Conservation (phyloP, 2,113 vertebrate species). For the Ia io region DNA sequence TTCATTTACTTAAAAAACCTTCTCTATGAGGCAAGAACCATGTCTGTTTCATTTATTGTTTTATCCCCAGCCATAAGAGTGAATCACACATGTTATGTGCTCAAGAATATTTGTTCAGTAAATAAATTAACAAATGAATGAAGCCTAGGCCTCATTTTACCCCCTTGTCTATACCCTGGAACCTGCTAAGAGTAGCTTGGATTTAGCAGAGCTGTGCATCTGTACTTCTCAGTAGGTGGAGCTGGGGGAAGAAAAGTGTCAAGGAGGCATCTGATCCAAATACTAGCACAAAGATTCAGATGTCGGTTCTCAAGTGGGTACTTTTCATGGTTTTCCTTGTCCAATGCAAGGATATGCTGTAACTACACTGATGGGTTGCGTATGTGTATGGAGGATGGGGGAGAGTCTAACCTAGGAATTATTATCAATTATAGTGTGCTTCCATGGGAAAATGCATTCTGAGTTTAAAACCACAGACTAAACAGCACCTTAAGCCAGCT, state of each 20-base stretch:
- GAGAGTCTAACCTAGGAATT: background rate
- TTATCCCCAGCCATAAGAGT: background rate
- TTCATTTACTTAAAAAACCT: background rate
- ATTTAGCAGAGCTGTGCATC: background rate
- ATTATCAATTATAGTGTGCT: background rate
- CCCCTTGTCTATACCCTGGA: background rate
- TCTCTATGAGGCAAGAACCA: background rate
- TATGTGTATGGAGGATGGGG: background rate
- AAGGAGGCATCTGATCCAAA: background rate
- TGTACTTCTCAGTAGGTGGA: background rate
- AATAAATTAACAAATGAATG: background rate
- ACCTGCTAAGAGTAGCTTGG: background rate
- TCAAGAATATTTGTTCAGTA: background rate
- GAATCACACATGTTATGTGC: background rate
- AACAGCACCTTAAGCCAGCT: background rate
- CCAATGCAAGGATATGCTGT: background rate
- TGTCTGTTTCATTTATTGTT: background rate
- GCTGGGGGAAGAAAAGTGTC: background rate
- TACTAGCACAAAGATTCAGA: background rate
- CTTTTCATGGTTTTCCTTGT: background rate
- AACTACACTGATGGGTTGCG: background rate
- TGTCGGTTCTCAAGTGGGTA: background rate
- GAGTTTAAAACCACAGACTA: constrained; percentile 20
- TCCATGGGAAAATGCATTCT: background rate
- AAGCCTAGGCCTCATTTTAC: background rate